These are phyloP conservation scores for Hydrolagus colliei DNA, from an alignment of 2,797 vertebrate species.

Conservation along the genomic window DNA sequence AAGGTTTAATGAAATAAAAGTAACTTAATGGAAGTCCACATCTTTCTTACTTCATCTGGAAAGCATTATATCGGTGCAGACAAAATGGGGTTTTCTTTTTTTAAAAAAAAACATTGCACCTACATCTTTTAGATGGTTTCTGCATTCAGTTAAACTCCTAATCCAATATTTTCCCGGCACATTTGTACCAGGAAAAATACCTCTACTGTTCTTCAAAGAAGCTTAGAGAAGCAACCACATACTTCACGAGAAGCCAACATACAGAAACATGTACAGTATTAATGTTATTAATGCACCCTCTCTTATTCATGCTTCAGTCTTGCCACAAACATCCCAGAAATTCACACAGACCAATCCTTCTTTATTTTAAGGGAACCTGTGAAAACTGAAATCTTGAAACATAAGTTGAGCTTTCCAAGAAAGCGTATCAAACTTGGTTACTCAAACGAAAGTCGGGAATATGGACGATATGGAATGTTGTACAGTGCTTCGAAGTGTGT, in stretches of 20 bases:
- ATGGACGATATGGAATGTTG: not conserved
- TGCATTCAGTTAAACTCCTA: not conserved
- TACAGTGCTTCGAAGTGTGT: not conserved
- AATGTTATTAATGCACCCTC: conserved; percentile 8
- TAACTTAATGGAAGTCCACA: not conserved
- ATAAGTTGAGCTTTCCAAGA: conserved; percentile 17
- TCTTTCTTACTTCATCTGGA: not conserved
- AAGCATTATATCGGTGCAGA: not conserved
- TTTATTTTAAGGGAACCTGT: not conserved
- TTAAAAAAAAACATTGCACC: not conserved
- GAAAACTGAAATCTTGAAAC: conserved; percentile 4
- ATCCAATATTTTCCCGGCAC: conserved; percentile 15
- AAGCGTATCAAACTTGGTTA: not conserved
- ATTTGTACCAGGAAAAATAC: conserved; percentile 6
- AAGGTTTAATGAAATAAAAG: not conserved
- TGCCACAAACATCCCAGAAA: conserved; percentile 26
- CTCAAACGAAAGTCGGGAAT: not conserved
- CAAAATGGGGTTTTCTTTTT: no score
- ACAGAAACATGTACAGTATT: not conserved
- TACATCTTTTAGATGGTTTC: not conserved
- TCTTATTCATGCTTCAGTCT: conserved; percentile 20
- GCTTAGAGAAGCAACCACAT: conserved; percentile 27
- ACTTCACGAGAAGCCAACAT: conserved; percentile 7
- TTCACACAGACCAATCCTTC: not conserved
- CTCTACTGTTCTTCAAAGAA: conserved; percentile 15